Conservation (phyloP, 2,113 vertebrate species). For the Heliornis fulica region DNA sequence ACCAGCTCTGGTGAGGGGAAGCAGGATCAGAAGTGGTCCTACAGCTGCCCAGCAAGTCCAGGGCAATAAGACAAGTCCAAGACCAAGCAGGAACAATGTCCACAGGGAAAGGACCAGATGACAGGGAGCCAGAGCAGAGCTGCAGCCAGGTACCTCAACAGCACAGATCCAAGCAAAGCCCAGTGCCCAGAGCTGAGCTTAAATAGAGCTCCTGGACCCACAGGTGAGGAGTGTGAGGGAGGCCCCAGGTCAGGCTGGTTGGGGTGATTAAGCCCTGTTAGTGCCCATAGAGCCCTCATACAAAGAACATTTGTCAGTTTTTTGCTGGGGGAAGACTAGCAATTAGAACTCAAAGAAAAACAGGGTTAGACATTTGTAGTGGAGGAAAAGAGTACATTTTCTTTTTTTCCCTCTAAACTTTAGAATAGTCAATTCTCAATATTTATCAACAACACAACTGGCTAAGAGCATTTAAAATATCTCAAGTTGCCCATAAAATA, state of each 20-base stretch:
- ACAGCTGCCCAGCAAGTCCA: neutral
- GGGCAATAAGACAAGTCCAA: neutral
- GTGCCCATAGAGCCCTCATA: neutral
- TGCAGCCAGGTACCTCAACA: rapidly evolving
- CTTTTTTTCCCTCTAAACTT: neutral
- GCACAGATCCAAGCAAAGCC: rapidly evolving
- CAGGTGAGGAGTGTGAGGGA: rapidly evolving
- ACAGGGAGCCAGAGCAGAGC: rapidly evolving
- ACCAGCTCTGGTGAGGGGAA: neutral
- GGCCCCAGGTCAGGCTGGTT: neutral
- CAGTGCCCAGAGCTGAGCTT: neutral
- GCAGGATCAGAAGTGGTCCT: rapidly evolving
- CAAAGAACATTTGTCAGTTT: neutral
- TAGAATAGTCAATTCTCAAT: neutral
- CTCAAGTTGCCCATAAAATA: neutral
- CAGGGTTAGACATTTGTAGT: neutral
- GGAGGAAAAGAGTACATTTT: neutral
- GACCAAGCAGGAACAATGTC: neutral
- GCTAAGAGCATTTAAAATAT: neutral
- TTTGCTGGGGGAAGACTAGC: neutral
- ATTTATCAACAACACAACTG: neutral
- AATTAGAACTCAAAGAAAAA: neutral
- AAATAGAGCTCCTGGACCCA: neutral
- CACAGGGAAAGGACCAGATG: neutral
- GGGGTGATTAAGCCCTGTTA: neutral